Evolutionary conservation across 1,140 invertebrate species (phyloP), one percentile per base, ranked within the genome.

Genomic region (Eupeodes corollae): DNA sequence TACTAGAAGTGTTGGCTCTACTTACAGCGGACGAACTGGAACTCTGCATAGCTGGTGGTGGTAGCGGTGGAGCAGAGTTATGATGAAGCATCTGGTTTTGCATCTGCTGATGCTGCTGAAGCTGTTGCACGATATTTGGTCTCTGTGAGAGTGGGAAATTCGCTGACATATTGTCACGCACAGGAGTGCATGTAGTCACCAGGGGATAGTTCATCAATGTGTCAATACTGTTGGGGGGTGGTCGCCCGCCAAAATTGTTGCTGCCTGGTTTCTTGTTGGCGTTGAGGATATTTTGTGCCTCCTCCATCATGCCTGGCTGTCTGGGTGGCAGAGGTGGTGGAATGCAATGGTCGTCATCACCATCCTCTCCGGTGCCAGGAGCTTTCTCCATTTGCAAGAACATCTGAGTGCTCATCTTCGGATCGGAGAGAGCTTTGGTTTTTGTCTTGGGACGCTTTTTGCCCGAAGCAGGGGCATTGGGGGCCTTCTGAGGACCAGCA

Each of bases 51-150:
- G 42, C 16, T 53, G 51, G 42, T 54, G 48, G 21, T 56, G 55
- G 38, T 54, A 50, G 3, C 54, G 53, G 33, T 51, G 38, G 14
- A 34, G 45, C 31, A 26, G 21, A 26, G 8, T 41, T 43, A 21
- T 50, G 46, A 26, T 56, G 52, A 6, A 35, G 44, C 15, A 52
- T 57, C 13, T 59, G 58, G 26, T 52, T 55, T n/a, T n/a, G 47
- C 42, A 54, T 57, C 21, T 63, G 44, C 63, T 57, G 51, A 69
- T 65, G 50, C 59, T 70, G 57, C 63, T 71, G 44, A 68, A 67
- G 51, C 71, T 74, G 48, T 64, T 76, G 46, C 56, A 71, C 61
- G 72, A 79, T 44, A 71, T 77, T 52, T 72, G 63, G 61, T 72
- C 75, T 59, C 72, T 80, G 62, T 21, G 65, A 68, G 6, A 68